Conservation (phyloP, 53 echinoderm and acorn worm genomes). For the Patiria pectinifera region DNA sequence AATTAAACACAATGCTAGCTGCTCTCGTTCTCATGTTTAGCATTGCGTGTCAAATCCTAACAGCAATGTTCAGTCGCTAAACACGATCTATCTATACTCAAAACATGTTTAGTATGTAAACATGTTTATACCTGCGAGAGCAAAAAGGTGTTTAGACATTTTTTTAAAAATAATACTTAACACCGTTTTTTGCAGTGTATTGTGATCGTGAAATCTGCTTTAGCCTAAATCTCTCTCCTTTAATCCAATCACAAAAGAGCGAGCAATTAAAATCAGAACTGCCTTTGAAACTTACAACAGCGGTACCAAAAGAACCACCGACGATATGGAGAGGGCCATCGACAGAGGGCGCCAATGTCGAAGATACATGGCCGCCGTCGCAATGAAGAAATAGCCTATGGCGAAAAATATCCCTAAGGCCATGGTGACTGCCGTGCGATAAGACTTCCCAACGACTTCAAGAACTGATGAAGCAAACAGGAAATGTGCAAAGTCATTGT, state of each 20-base stretch:
- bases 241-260: neutral
- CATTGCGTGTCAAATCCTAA: too few species aligned
- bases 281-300: constrained; percentile 71
- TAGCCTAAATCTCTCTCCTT: too few species aligned
- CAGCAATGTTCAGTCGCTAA: too few species aligned
- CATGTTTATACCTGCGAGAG: too few species aligned
- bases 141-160: too few species aligned
- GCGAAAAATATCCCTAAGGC: constrained; percentile 77
- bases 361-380: constrained; percentile 76
- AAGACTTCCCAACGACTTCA: constrained; percentile 81
- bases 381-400: constrained; percentile 75
- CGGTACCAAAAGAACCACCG: constrained; percentile 68
- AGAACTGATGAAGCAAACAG: constrained; percentile 56
- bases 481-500: neutral
- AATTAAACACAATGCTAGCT: too few species aligned
- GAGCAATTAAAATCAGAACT: neutral
- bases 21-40: too few species aligned
- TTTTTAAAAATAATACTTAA: too few species aligned
- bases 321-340: constrained; percentile 64
- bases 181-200: too few species aligned
- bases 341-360: constrained; percentile 83
- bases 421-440: constrained; percentile 66
- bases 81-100: too few species aligned
- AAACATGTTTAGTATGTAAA: too few species aligned
- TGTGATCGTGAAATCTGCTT: too few species aligned